Percentiles rank a stretch among this genome's conserved stretches.
phyloP scores from a whole-genome alignment of 1,140 invertebrate genomes.

The Drosophila bocki region DNA sequence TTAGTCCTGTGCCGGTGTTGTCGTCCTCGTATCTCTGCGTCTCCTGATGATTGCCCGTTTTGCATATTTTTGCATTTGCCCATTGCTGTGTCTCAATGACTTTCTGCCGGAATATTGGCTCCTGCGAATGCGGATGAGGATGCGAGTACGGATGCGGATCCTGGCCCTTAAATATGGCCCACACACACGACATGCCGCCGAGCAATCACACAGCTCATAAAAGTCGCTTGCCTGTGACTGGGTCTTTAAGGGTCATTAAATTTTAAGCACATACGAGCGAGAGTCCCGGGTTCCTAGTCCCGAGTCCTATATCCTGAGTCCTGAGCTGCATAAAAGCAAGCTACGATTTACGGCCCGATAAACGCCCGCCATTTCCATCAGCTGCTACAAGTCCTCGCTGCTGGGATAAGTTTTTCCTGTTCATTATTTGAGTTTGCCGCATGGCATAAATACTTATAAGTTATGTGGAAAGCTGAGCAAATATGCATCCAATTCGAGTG shows the following conservation, averaged over 20 bases:
- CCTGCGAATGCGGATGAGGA: constrained; percentile 5
- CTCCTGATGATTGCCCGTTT: constrained; percentile 72
- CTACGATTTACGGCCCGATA: constrained; percentile 73
- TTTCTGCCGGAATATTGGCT: constrained; percentile 49
- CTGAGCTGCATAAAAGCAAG: constrained; percentile 61
- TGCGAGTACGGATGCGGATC: constrained; percentile 8
- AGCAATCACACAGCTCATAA: constrained; percentile 81
- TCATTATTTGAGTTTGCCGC: constrained; percentile 56
- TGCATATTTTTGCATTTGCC: constrained; percentile 82
- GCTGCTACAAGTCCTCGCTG: constrained; percentile 26
- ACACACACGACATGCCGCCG: constrained; percentile 46
- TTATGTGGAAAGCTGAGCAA: constrained; percentile 60
- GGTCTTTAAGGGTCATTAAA: constrained; percentile 77
- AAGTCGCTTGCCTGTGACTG: constrained; percentile 61
- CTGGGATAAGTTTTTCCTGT: constrained; percentile 35
- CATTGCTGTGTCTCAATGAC: constrained; percentile 61
- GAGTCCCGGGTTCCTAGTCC: constrained; percentile 2
- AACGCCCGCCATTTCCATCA: constrained; percentile 70
- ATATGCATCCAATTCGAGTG: constrained; percentile 70
- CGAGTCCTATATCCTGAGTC: constrained; percentile 18
- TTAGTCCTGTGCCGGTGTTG: constrained; percentile 6
- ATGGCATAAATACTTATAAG: constrained; percentile 62
- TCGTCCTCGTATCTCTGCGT: constrained; percentile 12
- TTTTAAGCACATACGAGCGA: constrained; percentile 73
- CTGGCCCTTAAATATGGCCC: constrained; percentile 33